phyloP scores from a whole-genome alignment of 30 jellyfish, hydroid and myxozoan genomes.

The Sanderia malayensis region DNA sequence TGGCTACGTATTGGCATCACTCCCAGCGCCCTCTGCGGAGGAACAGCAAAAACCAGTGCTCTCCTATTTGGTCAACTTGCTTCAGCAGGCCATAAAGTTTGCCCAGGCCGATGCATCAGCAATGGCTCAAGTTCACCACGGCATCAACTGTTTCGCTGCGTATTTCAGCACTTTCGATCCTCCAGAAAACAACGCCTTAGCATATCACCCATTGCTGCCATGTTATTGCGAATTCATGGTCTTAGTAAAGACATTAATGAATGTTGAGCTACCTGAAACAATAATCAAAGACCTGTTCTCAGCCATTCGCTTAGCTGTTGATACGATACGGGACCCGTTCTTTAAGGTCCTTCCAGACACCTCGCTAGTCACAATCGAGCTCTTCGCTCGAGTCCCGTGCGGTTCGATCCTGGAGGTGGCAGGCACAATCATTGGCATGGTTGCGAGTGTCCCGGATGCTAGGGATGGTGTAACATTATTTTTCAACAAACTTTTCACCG shows the following conservation, averaged over 20 bases:
- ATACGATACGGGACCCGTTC: slow-evolving; percentile 73
- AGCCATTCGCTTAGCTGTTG: slow-evolving; percentile 72
- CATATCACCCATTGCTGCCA: slow-evolving; percentile 59
- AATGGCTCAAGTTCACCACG: slow-evolving; percentile 42
- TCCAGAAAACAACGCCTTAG: not conserved
- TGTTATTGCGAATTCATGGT: slow-evolving; percentile 31
- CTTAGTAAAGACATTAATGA: slow-evolving; percentile 9
- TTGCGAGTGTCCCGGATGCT: slow-evolving; percentile 49
- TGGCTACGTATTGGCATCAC: slow-evolving; percentile 70
- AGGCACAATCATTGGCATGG: slow-evolving; percentile 72
- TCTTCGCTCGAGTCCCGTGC: slow-evolving; percentile 42
- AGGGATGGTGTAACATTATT: slow-evolving; percentile 15
- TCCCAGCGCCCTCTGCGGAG: slow-evolving; percentile 25
- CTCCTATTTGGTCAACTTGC: slow-evolving; percentile 39
- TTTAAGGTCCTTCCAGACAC: slow-evolving; percentile 46
- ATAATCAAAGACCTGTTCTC: slow-evolving; percentile 44
- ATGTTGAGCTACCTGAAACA: slow-evolving; percentile 23
- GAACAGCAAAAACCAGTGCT: slow-evolving; percentile 43
- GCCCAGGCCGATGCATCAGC: slow-evolving; percentile 46
- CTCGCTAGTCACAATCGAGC: slow-evolving; percentile 27
- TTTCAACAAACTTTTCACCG: slow-evolving; percentile 35
- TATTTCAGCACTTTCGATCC: slow-evolving; percentile 80
- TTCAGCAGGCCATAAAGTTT: slow-evolving; percentile 36
- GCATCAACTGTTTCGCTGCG: slow-evolving; percentile 57
- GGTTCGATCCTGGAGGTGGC: slow-evolving; percentile 56